These are phyloP conservation scores for Keiferia lycopersicella DNA, from an alignment of 2,888 invertebrate species.

Conservation along the genomic window DNA sequence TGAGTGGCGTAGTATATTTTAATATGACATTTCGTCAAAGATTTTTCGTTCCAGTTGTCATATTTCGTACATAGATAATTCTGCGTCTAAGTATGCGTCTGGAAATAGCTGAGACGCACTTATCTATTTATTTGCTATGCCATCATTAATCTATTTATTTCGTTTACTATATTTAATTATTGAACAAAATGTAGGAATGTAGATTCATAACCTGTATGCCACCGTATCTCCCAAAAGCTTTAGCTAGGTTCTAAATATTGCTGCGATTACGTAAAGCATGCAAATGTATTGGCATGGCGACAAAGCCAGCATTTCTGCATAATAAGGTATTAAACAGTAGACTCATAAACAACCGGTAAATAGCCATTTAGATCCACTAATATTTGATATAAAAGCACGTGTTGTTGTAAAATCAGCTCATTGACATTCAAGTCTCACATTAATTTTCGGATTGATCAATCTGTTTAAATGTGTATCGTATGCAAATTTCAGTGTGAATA, in stretches of 20 bases:
- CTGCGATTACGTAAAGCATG: slow-evolving; percentile 14
- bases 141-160: too few relatives aligned
- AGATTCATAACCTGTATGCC: too few relatives aligned
- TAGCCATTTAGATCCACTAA: background rate
- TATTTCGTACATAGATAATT: too few relatives aligned
- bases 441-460: slow-evolving; percentile 23
- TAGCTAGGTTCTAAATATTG: background rate
- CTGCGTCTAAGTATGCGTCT: too few relatives aligned
- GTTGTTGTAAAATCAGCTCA: slow-evolving; percentile 30
- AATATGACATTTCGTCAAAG: too few relatives aligned
- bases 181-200: too few relatives aligned
- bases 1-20: too few relatives aligned
- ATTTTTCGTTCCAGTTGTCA: too few relatives aligned
- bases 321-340: background rate
- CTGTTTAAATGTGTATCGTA: slow-evolving; percentile 33
- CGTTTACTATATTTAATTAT: too few relatives aligned
- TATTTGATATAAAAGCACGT: background rate
- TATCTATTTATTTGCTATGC: too few relatives aligned
- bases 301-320: slow-evolving; percentile 18
- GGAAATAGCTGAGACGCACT: too few relatives aligned
- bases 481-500: slow-evolving; percentile 43
- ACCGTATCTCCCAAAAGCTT: slow-evolving; percentile 5
- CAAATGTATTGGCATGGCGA: slow-evolving; percentile 14
- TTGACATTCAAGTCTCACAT: slow-evolving; percentile 26
- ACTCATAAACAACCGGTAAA: slow-evolving; percentile 13